phyloP scores from a whole-genome alignment of 2,888 invertebrate species.

The Papilio demoleus region DNA sequence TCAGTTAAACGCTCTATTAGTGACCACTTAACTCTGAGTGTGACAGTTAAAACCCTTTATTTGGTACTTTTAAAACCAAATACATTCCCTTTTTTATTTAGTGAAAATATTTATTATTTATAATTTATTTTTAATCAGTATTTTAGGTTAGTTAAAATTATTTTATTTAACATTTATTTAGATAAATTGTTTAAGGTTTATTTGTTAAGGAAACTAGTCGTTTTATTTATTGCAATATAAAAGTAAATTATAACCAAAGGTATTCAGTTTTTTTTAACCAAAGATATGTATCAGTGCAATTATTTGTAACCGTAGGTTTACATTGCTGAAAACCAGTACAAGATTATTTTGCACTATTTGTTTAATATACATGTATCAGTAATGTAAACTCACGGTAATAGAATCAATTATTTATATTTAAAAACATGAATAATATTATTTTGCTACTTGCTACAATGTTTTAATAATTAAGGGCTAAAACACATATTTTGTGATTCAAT shows the following conservation, averaged over 20 bases:
- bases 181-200: constrained; percentile 34
- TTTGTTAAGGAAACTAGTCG: constrained; percentile 38
- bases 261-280: constrained; percentile 37
- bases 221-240: constrained; percentile 15
- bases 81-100: constrained; percentile 6
- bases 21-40: no score
- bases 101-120: constrained; percentile 12
- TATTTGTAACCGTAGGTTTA: background rate
- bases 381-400: no score
- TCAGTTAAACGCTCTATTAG: no score
- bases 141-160: constrained; percentile 33
- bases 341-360: no score
- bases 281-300: constrained; percentile 43
- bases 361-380: no score
- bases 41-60: no score
- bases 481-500: background rate
- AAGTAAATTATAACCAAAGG: constrained; percentile 29
- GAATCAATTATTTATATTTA: constrained; percentile 14
- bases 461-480: background rate
- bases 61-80: no score
- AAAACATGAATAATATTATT: background rate
- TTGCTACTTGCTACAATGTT: background rate
- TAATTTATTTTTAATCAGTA: background rate
- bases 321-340: background rate
- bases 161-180: constrained; percentile 38